These are phyloP conservation scores for Lutjanus erythropterus DNA, from an alignment of 2,113 vertebrate species.

Conservation along the genomic window DNA sequence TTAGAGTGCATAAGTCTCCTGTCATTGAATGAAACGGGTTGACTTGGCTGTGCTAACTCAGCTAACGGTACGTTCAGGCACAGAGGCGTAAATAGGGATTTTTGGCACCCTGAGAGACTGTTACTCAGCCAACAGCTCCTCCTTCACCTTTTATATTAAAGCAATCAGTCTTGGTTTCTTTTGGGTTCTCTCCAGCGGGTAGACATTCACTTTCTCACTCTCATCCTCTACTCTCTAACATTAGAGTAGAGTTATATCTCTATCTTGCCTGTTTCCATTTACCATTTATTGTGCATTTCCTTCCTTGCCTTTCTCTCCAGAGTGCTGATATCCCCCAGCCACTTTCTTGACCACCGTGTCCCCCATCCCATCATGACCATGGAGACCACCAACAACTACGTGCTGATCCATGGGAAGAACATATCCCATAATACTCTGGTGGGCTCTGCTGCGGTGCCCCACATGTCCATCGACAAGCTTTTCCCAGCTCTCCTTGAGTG, in stretches of 20 bases:
- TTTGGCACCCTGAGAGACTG: background rate
- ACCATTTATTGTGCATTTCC: background rate
- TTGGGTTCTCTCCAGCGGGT: background rate
- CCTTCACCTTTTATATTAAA: background rate
- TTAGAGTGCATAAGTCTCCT: background rate
- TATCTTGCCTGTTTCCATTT: background rate
- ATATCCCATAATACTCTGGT: constrained; percentile 82
- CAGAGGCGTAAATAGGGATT: constrained; percentile 1
- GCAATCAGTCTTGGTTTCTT: background rate
- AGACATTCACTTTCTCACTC: background rate
- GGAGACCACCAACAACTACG: constrained; percentile 71
- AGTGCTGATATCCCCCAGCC: constrained; percentile 3
- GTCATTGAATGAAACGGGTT: background rate
- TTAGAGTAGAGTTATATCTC: background rate
- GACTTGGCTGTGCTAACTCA: background rate
- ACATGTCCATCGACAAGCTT: constrained; percentile 95
- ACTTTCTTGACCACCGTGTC: background rate
- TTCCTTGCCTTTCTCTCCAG: background rate
- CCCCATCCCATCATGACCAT: constrained; percentile 62
- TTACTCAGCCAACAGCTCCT: background rate
- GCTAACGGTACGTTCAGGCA: background rate
- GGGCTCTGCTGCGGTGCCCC: constrained; percentile 71
- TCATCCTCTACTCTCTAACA: background rate
- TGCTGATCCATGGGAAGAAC: constrained; percentile 84
- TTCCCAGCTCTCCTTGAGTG: constrained; percentile 96